These are phyloP conservation scores for Porites divaricata DNA, from an alignment of 92 coral and sea anemone genomes.

Conservation along the genomic window DNA sequence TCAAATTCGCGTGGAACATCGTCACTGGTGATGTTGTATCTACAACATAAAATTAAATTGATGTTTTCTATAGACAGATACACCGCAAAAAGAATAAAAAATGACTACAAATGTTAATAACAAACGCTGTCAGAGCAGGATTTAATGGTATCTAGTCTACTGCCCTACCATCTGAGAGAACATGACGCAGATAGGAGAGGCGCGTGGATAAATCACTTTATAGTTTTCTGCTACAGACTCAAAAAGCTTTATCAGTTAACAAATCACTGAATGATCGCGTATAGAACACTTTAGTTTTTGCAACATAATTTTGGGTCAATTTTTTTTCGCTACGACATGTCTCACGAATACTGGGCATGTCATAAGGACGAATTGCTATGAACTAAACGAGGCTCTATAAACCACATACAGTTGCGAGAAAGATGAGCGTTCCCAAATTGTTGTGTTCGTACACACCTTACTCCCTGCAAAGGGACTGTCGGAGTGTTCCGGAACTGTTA, in stretches of 20 bases:
- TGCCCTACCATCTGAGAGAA: neutral
- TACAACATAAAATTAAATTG: neutral
- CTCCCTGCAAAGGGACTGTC: slow-evolving; percentile 1
- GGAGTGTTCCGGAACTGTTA: no score
- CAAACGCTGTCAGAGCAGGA: slow-evolving; percentile 2
- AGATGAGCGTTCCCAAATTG: neutral
- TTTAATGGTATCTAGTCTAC: slow-evolving; percentile 7
- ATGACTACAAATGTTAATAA: slow-evolving; percentile 2
- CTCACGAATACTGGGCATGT: slow-evolving; percentile 11
- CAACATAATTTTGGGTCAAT: slow-evolving; percentile 9
- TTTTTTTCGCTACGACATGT: slow-evolving; percentile 14
- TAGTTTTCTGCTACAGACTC: slow-evolving; percentile 10
- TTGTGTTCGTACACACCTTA: neutral
- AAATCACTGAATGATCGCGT: slow-evolving; percentile 12
- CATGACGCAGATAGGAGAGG: slow-evolving; percentile 8
- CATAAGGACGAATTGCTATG: neutral
- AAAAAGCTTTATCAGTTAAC: slow-evolving; percentile 2
- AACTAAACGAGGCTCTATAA: neutral
- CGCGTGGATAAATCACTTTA: slow-evolving; percentile 1
- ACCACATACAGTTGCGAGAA: slow-evolving; percentile 1
- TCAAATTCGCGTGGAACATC: neutral
- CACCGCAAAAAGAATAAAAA: slow-evolving; percentile 3
- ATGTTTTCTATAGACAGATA: neutral
- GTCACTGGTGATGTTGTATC: slow-evolving; percentile 36
- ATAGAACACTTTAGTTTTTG: neutral